phyloP scores from a whole-genome alignment of 2,113 vertebrate genomes.

The Holacanthus passer region DNA sequence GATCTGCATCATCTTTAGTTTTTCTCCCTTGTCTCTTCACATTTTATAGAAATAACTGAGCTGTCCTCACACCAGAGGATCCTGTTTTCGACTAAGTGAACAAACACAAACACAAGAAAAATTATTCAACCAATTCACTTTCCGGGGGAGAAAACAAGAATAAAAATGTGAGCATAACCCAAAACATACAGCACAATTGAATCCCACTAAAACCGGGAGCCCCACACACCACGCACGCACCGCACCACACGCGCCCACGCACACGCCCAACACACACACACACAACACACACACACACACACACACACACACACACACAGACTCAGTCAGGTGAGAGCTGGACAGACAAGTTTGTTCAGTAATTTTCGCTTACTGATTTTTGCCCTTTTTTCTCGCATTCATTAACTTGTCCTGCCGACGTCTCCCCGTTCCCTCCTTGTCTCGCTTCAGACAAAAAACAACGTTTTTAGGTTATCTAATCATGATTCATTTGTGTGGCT shows the following conservation, averaged over 20 bases:
- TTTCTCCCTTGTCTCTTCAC: not conserved
- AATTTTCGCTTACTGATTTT: constrained; percentile 11
- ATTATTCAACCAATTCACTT: not conserved
- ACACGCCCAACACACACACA: too few species aligned
- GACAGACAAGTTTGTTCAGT: constrained; percentile 23
- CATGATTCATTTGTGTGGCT: constrained; percentile 59
- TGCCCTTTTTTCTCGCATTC: constrained; percentile 14
- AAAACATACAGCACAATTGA: not conserved
- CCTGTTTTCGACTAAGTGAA: not conserved
- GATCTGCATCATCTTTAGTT: not conserved
- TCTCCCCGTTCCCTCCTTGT: constrained; percentile 28
- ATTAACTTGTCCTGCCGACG: constrained; percentile 34
- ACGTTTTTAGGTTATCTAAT: constrained; percentile 66
- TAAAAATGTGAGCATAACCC: not conserved
- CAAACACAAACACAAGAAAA: not conserved
- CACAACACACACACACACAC: constrained; percentile 41
- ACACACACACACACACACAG: constrained; percentile 42
- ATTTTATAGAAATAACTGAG: not conserved
- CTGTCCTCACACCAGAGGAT: not conserved
- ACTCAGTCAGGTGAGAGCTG: constrained; percentile 6
- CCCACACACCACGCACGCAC: too few species aligned
- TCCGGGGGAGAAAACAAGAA: not conserved
- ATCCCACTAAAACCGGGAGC: too few species aligned
- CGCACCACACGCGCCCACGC: too few species aligned
- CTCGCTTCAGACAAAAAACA: constrained; percentile 54